Conservation (phyloP, 1,140 invertebrate genomes). For the Leptonema lineaticorne region DNA sequence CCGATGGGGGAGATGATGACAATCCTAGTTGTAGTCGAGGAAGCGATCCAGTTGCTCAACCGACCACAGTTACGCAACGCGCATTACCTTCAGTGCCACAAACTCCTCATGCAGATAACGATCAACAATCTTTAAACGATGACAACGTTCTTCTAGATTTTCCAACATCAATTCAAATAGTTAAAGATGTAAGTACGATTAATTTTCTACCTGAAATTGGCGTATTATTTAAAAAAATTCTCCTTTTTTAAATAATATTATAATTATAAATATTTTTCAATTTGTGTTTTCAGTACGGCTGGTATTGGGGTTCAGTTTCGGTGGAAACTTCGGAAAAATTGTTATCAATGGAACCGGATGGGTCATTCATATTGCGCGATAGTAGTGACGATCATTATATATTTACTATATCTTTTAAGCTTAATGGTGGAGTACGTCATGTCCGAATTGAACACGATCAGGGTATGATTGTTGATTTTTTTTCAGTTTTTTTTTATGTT, state of each 20-base stretch:
- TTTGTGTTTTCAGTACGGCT: constrained; percentile 76
- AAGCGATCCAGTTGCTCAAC: neutral
- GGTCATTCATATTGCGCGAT: constrained; percentile 94
- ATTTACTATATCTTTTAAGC: constrained; percentile 93
- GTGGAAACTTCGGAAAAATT: constrained; percentile 93
- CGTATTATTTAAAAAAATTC: neutral
- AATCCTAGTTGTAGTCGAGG: constrained; percentile 43
- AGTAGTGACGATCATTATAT: constrained; percentile 97
- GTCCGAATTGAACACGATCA: constrained; percentile 97
- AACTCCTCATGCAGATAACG: constrained; percentile 41
- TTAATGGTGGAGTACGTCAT: constrained; percentile 89
- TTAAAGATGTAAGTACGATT: constrained; percentile 83
- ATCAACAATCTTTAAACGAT: constrained; percentile 43
- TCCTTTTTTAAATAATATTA: no score
- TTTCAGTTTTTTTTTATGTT: no score
- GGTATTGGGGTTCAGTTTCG: constrained; percentile 98
- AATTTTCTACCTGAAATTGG: constrained; percentile 10
- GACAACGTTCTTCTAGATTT: constrained; percentile 71
- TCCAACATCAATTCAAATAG: constrained; percentile 88
- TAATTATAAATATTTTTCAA: no score
- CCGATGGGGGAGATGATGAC: constrained; percentile 44
- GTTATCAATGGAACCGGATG: constrained; percentile 91
- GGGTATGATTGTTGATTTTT: constrained; percentile 61
- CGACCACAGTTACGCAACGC: constrained; percentile 61
- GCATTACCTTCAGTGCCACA: constrained; percentile 78